A percentile compares a stretch with the other conserved stretches of the same genome.
These are phyloP conservation scores for Crotophaga sulcirostris DNA, from an alignment of 2,113 vertebrate species.

Conservation along the genomic window DNA sequence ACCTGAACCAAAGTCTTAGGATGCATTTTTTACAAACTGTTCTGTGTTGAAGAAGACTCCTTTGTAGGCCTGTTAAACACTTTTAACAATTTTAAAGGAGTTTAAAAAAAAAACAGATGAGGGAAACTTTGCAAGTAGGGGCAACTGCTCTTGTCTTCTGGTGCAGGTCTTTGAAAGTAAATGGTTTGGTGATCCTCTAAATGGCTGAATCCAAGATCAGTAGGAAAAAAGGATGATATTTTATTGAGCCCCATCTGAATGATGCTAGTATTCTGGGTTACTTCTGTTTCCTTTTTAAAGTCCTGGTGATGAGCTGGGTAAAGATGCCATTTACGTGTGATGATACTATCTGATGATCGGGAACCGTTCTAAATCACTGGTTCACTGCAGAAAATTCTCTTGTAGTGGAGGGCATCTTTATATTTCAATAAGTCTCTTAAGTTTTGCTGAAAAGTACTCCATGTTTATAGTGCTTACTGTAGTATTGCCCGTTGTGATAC, in stretches of 20 bases:
- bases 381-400: not conserved
- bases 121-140: not conserved
- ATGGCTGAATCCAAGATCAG: not conserved
- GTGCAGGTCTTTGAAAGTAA: not conserved
- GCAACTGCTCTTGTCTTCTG: not conserved
- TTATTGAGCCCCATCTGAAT: not conserved
- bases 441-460: not conserved
- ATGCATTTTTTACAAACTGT: not conserved
- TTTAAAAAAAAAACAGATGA: not conserved
- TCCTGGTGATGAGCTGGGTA: not conserved
- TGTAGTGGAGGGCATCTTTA: not conserved
- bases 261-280: not conserved
- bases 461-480: not conserved
- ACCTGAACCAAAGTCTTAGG: not conserved
- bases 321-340: not conserved
- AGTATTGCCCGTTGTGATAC: not conserved
- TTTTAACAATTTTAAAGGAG: not conserved
- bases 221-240: not conserved
- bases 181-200: not conserved
- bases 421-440: not conserved
- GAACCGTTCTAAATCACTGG: not conserved
- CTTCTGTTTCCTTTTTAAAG: not conserved
- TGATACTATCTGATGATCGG: accelerated
- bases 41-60: not conserved
- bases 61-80: not conserved